phyloP scores from a whole-genome alignment of 2,888 invertebrate genomes.

The Mesopsocus fuscifrons region DNA sequence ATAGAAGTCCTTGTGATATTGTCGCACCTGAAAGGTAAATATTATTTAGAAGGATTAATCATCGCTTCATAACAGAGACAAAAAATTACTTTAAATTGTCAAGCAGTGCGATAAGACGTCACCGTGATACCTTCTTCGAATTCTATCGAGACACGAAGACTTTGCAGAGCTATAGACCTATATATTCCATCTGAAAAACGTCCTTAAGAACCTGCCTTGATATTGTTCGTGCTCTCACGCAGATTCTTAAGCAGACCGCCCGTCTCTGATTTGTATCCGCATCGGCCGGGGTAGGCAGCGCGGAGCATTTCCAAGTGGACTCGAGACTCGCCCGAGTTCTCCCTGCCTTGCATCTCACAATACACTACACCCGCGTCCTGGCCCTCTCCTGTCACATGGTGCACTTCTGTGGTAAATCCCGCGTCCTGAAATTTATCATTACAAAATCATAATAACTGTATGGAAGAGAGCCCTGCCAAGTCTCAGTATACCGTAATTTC shows the following conservation, averaged over 20 bases:
- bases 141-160: too few relatives aligned
- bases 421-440: slow-evolving; percentile 35
- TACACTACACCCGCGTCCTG: slow-evolving; percentile 90
- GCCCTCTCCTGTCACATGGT: slow-evolving; percentile 74
- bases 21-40: slow-evolving; percentile 36
- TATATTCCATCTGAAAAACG: neutral
- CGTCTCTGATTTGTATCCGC: slow-evolving; percentile 69
- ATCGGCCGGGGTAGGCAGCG: slow-evolving; percentile 57
- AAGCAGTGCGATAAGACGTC: slow-evolving; percentile 1
- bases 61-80: too few relatives aligned
- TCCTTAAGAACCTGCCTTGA: slow-evolving; percentile 37
- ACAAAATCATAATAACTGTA: neutral
- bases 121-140: too few relatives aligned
- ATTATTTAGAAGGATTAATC: too few relatives aligned
- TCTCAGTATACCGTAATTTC: too few relatives aligned
- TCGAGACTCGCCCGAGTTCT: slow-evolving; percentile 59
- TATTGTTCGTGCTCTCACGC: slow-evolving; percentile 56
- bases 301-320: slow-evolving; percentile 42
- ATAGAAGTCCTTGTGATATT: slow-evolving; percentile 73
- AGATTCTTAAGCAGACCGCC: slow-evolving; percentile 75
- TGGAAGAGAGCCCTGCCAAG: too few relatives aligned
- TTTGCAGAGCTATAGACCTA: neutral
- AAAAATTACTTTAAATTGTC: too few relatives aligned
- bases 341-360: slow-evolving; percentile 80
- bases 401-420: slow-evolving; percentile 75